These are phyloP conservation scores for Marmota flaviventris DNA, from an alignment of 2,113 vertebrate genomes.

Conservation along the genomic window DNA sequence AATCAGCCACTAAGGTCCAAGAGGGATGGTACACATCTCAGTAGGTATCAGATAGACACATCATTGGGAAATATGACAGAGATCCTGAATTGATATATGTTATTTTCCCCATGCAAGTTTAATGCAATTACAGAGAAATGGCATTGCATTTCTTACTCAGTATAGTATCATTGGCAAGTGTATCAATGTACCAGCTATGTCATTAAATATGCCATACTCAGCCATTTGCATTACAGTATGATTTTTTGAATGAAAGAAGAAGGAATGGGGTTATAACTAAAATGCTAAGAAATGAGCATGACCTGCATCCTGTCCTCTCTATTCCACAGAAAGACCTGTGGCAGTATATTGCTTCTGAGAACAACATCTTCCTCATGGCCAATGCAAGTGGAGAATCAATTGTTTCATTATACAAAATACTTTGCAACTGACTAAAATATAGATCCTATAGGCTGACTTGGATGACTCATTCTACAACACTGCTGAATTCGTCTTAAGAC, in stretches of 20 bases:
- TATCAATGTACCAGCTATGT: neutral
- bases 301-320: neutral
- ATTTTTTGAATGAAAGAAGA: neutral
- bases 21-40: neutral
- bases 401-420: slow-evolving; percentile 2
- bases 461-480: neutral
- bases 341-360: neutral
- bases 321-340: neutral
- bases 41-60: neutral
- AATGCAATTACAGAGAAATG: neutral
- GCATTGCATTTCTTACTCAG: neutral
- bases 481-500: neutral
- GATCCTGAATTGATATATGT: neutral
- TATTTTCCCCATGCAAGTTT: neutral
- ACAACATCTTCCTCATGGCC: neutral
- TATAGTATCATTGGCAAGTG: neutral
- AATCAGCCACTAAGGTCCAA: neutral
- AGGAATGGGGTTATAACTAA: neutral
- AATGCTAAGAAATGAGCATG: neutral
- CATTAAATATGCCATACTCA: neutral
- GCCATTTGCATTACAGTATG: neutral
- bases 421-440: neutral
- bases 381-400: neutral
- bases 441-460: neutral
- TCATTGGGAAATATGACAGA: neutral